A percentile compares a stretch with the other conserved stretches of the same genome.
These are phyloP conservation scores for Ennomos erosarius DNA, from an alignment of 2,888 invertebrate genomes.

Conservation along the genomic window DNA sequence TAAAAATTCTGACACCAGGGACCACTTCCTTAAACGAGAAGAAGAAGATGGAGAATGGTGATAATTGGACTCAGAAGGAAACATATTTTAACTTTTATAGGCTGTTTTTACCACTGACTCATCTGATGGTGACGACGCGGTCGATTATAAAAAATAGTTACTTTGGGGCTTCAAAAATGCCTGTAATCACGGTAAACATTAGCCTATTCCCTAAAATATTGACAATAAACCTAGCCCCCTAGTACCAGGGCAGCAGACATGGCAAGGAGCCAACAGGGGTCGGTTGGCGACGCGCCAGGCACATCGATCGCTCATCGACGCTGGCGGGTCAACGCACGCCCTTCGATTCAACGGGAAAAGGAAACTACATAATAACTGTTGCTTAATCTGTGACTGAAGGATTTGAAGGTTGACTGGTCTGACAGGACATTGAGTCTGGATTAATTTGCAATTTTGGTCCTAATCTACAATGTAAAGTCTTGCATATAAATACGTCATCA, in stretches of 20 bases:
- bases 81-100: too few species aligned
- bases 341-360: slow-evolving; percentile 46
- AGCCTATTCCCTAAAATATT: slow-evolving; percentile 21
- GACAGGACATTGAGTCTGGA: too few species aligned
- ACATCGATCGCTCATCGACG: slow-evolving; percentile 60
- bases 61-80: too few species aligned
- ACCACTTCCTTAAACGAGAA: too few species aligned
- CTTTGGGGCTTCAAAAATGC: neutral
- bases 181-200: neutral
- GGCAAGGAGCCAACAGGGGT: slow-evolving; percentile 51
- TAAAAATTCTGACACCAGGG: too few species aligned
- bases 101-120: too few species aligned
- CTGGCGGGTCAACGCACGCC: slow-evolving; percentile 54
- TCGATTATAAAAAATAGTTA: too few species aligned
- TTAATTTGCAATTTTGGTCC: too few species aligned
- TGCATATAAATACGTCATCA: too few species aligned
- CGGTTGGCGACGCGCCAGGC: slow-evolving; percentile 53
- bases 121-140: too few species aligned
- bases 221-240: slow-evolving; percentile 10
- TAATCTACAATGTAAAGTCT: too few species aligned
- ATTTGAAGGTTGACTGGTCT: neutral
- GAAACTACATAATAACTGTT: slow-evolving; percentile 21
- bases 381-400: neutral
- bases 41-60: too few species aligned
- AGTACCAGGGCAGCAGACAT: slow-evolving; percentile 36